phyloP scores from a whole-genome alignment of 2,888 invertebrate species.

The Latrodectus elegans region DNA sequence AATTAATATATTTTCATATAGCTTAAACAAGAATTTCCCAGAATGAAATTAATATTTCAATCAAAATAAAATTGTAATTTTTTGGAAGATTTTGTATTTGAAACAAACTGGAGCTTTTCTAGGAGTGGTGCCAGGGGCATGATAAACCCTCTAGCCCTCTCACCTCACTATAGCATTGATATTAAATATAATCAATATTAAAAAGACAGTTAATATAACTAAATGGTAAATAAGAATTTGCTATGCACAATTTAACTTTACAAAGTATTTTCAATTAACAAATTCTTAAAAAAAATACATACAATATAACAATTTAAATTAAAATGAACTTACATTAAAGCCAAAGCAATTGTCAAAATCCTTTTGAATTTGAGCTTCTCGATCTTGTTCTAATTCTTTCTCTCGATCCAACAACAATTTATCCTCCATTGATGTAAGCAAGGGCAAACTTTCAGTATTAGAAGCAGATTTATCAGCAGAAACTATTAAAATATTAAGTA shows the following conservation, averaged over 20 bases:
- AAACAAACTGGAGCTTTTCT: too few species aligned
- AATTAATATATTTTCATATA: too few species aligned
- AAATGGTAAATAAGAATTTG: background rate
- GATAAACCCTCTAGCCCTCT: too few species aligned
- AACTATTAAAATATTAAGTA: background rate
- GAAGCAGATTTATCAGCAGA: conserved; percentile 22
- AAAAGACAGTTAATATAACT: background rate
- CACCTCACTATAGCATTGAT: too few species aligned
- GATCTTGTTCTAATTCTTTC: conserved; percentile 16
- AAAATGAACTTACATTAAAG: conserved; percentile 38
- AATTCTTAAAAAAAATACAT: background rate
- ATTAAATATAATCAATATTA: too few species aligned
- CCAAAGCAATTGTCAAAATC: conserved; percentile 54
- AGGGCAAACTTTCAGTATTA: background rate
- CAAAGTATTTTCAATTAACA: background rate
- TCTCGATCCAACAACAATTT: conserved; percentile 15
- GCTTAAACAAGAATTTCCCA: too few species aligned
- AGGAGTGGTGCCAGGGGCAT: too few species aligned
- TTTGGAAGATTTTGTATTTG: too few species aligned
- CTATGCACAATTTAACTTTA: background rate
- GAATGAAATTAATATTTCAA: too few species aligned
- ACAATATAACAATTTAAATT: background rate
- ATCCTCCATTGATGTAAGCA: conserved; percentile 5
- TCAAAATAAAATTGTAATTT: too few species aligned
- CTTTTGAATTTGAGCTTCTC: conserved; percentile 28